Percentiles rank a stretch among this genome's conserved stretches.
phyloP scores from a whole-genome alignment of 2,888 invertebrate species.

The Cremastinae sp. region DNA sequence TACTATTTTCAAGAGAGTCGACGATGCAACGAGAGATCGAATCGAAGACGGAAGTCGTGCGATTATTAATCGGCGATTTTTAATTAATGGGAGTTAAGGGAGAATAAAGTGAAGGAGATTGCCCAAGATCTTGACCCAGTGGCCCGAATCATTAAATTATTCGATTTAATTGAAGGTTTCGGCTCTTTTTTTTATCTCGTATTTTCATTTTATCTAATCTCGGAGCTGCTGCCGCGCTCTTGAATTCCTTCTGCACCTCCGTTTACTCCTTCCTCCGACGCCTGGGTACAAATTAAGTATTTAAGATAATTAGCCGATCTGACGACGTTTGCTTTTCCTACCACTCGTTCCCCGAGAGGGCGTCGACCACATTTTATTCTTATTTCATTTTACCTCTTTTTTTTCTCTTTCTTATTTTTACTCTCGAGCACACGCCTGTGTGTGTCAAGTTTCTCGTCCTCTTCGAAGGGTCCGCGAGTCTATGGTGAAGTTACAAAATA shows the following conservation, averaged over 20 bases:
- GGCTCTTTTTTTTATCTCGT: background rate
- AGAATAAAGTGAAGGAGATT: constrained; percentile 22
- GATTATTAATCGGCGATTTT: constrained; percentile 8
- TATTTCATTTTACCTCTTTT: background rate
- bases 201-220: constrained; percentile 59
- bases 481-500: constrained; percentile 18
- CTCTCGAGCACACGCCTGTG: background rate
- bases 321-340: constrained; percentile 62
- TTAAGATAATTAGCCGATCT: constrained; percentile 73
- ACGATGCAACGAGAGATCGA: background rate
- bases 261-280: constrained; percentile 12
- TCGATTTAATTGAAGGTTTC: constrained; percentile 58
- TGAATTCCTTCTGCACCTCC: constrained; percentile 42
- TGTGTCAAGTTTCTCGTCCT: background rate
- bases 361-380: constrained; percentile 33
- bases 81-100: constrained; percentile 18
- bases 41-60: background rate
- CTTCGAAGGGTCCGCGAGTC: constrained; percentile 10
- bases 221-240: constrained; percentile 31
- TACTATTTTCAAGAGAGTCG: no score
- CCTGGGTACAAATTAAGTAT: constrained; percentile 69
- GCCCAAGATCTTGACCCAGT: constrained; percentile 50
- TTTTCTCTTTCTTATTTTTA: background rate
- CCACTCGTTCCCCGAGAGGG: constrained; percentile 20
- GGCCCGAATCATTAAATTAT: constrained; percentile 58